Evolutionary conservation across 2,888 invertebrate genomes (phyloP), one percentile per base, ranked within the genome.

Genomic region (Diaperis boleti): DNA sequence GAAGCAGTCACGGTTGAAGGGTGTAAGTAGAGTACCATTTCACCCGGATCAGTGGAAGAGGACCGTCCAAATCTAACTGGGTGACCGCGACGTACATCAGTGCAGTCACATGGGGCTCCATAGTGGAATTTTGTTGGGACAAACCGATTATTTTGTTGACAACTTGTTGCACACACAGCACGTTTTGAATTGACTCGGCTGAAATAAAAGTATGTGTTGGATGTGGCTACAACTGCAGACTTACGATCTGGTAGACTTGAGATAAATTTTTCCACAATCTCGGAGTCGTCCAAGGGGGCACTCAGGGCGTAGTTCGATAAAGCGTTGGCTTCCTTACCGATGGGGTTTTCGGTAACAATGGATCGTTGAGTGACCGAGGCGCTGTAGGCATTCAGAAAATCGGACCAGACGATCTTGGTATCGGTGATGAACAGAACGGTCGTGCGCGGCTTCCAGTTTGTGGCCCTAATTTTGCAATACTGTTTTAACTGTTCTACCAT

Each of bases 401-500:
- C 80, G 6, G 88, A 88, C 83, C 86, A 87, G 1, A 83, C 83
- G 17, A 92, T 83, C 14, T 85, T 85, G 13, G 88, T 85, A 75
- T 93, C 92, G 1, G 90, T 86, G 60, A 93, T 80, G 79, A 91
- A 91, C 8, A 94, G 77, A 42, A 90, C 85, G 55, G 92, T 92
- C 49, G 86, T 84, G 50, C 86, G 79, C 0, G 90, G 85, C 59
- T 85, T 85, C 93, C 93, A 94, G 45, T 83, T 79, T 62, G 84
- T 85, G 0, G 89, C 86, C 68, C 88, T 86, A 22, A 73, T 18
- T 13, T n/a, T n/a, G n/a, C n/a, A n/a, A n/a, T n/a, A n/a, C n/a
- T n/a, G n/a, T n/a, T n/a, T n/a, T n/a, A n/a, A n/a, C n/a, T n/a
- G n/a, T n/a, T n/a, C n/a, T n/a, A n/a, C n/a, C n/a, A n/a, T n/a